Percentiles rank a stretch among this genome's conserved stretches.
Evolutionary conservation across 2,797 vertebrate species (phyloP).

Genomic region (Poliocrania exsul): DNA sequence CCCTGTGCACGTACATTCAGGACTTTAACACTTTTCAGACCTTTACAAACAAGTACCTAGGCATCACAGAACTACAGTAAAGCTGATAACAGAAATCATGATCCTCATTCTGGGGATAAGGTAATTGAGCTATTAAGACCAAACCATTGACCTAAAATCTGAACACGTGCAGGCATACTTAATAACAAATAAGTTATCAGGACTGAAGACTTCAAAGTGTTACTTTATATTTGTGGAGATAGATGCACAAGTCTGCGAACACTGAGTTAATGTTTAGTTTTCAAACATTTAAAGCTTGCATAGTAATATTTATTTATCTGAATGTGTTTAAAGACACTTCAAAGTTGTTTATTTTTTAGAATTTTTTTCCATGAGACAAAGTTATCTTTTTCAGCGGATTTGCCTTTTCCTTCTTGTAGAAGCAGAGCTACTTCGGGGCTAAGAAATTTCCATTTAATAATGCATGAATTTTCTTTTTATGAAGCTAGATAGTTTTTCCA

Average conservation of each 20-base stretch:
- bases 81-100: neutral
- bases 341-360: neutral
- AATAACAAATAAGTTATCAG: neutral
- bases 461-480: neutral
- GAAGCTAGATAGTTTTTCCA: conserved; percentile 53
- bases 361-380: neutral
- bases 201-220: neutral
- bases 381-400: neutral
- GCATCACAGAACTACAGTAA: neutral
- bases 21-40: neutral
- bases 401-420: neutral
- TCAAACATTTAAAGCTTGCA: neutral
- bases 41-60: neutral
- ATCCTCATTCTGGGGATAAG: neutral
- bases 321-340: neutral
- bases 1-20: neutral
- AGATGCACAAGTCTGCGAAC: neutral
- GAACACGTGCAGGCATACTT: neutral
- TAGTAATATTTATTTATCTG: neutral
- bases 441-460: conserved; percentile 23
- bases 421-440: neutral
- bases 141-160: neutral
- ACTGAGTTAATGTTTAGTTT: neutral
- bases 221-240: neutral
- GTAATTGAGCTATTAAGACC: neutral